Base-by-base conservation (phyloP, 2,888 invertebrate species). In the Deilephila porcellus region DNA sequence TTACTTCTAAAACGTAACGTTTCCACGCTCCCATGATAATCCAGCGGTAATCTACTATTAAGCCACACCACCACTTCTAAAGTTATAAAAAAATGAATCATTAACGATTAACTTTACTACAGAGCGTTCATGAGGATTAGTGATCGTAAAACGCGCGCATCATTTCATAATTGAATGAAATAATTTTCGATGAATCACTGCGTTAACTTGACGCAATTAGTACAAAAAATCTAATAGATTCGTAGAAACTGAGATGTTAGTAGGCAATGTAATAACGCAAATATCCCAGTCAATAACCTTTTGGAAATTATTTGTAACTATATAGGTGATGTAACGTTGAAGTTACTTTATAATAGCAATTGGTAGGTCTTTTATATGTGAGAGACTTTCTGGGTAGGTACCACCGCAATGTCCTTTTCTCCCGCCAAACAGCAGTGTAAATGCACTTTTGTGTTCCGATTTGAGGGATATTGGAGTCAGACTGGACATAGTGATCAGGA, bases 131-230 rank as follows among this genome's bases (percentile, higher is more conserved):
- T 25, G 45, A 5, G 56, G 45, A n/a, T 63, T 63, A 37, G 64
- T 67, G 45, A 67, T 45, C 45, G 20, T 67, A 67, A 67, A 67
- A 67, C 45, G 64, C 45, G 45, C 45, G 64, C 45, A 67, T 67
- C 45, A 14, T 37, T 11, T 25, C 20, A 67, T 62, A 62, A 64
- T 67, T 67, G 45, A 67, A 67, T 67, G 64, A 67, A 67, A 64
- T n/a, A 64, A 64, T 32, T 34, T 11, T 4, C 37, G 37, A 20
- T 64, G 64, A 64, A 64, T 64, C 34, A 45, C 56, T n/a, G 8
- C 8, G 32, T 20, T 37, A 45, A 25, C 45, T 67, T 67, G 20
- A 67, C 45, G 45, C 17, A 45, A 67, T 67, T 45, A 67, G 63
- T 17, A 67, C 64, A 67, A 45, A 67, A 63, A 67, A 67, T 20